Evolutionary conservation across 2,113 vertebrate genomes (phyloP), one percentile per base, ranked within the genome.

Genomic region (Larimichthys polyactis): DNA sequence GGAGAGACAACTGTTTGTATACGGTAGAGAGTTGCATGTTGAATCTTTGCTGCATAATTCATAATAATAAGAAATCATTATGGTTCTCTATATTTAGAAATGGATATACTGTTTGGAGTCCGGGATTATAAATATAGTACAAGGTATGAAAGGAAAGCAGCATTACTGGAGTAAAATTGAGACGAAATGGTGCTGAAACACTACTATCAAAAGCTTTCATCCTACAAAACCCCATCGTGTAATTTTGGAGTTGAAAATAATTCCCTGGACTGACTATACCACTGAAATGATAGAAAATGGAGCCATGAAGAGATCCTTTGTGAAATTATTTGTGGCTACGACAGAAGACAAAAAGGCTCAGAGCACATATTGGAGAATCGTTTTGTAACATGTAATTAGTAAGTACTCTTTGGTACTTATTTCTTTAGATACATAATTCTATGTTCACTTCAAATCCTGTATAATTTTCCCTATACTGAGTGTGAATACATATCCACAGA

Each of bases 181-280:
- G 54, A 65, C 19, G 12, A 84, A 81, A 83, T 65, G 29, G 62
- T 82, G 27, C 15, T 43, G 60, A 75, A 75, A 66, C 51, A 54
- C 43, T 63, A 16, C 44, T 32, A 69, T 82, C 57, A 67, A 87
- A 83, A 87, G 71, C 77, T 78, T 73, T 86, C 68, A 63, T 67
- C 57, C 22, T 16, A 24, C 49, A 73, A 86, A 81, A 49, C 43
- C 43, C 51, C 4, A 11, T 52, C 49, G 15, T 60, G 22, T 60
- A 64, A 73, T 88, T 87, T 87, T 12, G 77, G 49, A 54, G 58
- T 54, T 17, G 16, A 67, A 75, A 84, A 54, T 73, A n/a, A 49
- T 79, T 87, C 75, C 8, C 57, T 27, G 19, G 11, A n/a, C 71
- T 46, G 15, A 62, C 17, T 64, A 11, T 62, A 11, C 29, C 20